Percentiles rank a stretch among this genome's conserved stretches.
These are phyloP conservation scores for Orussus abietinus DNA, from an alignment of 1,140 invertebrate species.

Conservation along the genomic window DNA sequence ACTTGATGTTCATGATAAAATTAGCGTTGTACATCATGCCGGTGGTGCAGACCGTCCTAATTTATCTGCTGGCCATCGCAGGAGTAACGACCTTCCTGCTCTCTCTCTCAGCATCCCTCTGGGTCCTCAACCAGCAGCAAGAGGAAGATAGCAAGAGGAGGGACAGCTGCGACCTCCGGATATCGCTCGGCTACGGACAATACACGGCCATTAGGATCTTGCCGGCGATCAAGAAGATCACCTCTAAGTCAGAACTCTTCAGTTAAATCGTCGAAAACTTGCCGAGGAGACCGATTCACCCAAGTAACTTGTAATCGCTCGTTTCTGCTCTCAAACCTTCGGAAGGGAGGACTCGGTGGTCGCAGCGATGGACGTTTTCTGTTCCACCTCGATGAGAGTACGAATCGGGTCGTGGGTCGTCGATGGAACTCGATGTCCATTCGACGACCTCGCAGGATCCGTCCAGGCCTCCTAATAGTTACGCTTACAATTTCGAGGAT, in stretches of 20 bases:
- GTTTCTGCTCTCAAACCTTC: too few species aligned
- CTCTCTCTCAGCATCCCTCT: slow-evolving; percentile 29
- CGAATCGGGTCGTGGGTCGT: too few species aligned
- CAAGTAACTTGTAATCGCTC: too few species aligned
- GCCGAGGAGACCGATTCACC: too few species aligned
- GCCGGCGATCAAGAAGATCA: slow-evolving; percentile 45
- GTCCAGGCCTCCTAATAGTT: too few species aligned
- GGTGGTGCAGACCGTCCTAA: slow-evolving; percentile 26
- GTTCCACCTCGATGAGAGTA: too few species aligned
- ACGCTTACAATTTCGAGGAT: too few species aligned
- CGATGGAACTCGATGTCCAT: too few species aligned
- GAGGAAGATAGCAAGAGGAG: slow-evolving; percentile 21
- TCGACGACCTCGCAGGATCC: too few species aligned
- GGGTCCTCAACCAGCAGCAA: slow-evolving; percentile 37
- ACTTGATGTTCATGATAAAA: slow-evolving; percentile 26
- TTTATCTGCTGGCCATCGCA: slow-evolving; percentile 30
- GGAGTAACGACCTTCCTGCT: slow-evolving; percentile 28
- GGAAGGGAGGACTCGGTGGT: too few species aligned
- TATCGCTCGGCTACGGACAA: slow-evolving; percentile 45
- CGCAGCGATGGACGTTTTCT: too few species aligned
- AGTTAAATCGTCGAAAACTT: slow-evolving; percentile 22
- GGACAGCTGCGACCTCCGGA: slow-evolving; percentile 41
- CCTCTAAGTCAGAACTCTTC: slow-evolving; percentile 42
- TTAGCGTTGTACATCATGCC: slow-evolving; percentile 28
- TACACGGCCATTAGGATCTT: slow-evolving; percentile 45